Evolutionary conservation across 2,113 vertebrate genomes (phyloP).

Genomic region (Typhlomys cinereus): DNA sequence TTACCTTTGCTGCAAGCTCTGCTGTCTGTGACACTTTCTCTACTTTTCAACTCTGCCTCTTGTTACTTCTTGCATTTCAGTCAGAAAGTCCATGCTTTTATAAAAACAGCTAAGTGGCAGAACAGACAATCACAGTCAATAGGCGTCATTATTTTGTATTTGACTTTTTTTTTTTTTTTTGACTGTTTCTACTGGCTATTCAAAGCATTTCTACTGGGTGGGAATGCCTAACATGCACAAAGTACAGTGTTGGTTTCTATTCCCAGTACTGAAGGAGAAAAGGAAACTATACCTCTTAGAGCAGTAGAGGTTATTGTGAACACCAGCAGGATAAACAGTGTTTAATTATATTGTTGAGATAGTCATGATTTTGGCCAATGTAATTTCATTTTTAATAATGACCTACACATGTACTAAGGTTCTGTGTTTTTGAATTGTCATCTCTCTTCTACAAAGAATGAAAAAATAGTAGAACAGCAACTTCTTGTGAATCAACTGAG

Average conservation of each 20-base stretch:
- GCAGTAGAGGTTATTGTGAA: not conserved
- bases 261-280: not conserved
- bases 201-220: not conserved
- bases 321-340: not conserved
- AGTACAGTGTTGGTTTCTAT: not conserved
- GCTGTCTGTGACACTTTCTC: not conserved
- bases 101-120: conserved; percentile 17
- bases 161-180: conserved; percentile 3
- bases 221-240: not conserved
- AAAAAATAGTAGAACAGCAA: conserved; percentile 93
- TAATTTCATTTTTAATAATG: conserved; percentile 41
- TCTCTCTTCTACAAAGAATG: conserved; percentile 84
- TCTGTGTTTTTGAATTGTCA: conserved; percentile 60
- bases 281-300: not conserved
- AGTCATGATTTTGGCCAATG: conserved; percentile 22
- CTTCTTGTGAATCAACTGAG: conserved; percentile 88
- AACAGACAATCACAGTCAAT: not conserved
- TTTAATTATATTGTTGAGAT: conserved; percentile 7
- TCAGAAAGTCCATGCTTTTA: conserved; percentile 9
- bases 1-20: not conserved
- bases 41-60: not conserved
- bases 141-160: not conserved
- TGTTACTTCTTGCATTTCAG: conserved; percentile 41
- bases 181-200: not conserved
- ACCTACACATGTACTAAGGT: not conserved